Evolutionary conservation across 1,140 invertebrate species (phyloP).

Genomic region (Drosophila auraria): DNA sequence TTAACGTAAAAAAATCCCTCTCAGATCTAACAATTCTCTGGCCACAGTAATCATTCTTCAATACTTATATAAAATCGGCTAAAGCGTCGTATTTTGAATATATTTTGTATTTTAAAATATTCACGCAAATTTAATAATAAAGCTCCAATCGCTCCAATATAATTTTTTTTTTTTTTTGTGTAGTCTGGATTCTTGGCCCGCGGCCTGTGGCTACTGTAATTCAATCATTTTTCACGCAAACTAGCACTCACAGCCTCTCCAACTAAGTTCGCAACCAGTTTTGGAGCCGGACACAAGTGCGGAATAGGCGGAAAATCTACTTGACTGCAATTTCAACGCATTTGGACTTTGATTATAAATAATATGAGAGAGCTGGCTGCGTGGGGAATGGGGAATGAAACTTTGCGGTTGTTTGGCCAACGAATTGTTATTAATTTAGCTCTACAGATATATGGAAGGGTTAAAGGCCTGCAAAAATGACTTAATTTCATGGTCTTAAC

Average conservation of each 20-base stretch:
- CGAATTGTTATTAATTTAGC: slow-evolving; percentile 31
- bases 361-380: slow-evolving; percentile 15
- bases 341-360: slow-evolving; percentile 65
- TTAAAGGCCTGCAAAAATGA: slow-evolving; percentile 22
- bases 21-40: too few relatives aligned
- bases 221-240: slow-evolving; percentile 64
- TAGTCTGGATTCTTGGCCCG: slow-evolving; percentile 16
- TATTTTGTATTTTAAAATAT: too few relatives aligned
- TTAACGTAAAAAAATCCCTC: too few relatives aligned
- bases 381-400: slow-evolving; percentile 16
- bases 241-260: slow-evolving; percentile 25
- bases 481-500: slow-evolving; percentile 24
- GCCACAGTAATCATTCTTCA: too few relatives aligned
- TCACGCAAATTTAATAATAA: too few relatives aligned
- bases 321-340: slow-evolving; percentile 50
- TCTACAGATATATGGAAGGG: not conserved
- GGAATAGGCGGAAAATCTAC: slow-evolving; percentile 19
- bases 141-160: too few relatives aligned
- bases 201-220: slow-evolving; percentile 52
- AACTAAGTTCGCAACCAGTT: slow-evolving; percentile 46
- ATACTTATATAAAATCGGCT: too few relatives aligned
- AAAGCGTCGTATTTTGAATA: too few relatives aligned
- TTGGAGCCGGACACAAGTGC: slow-evolving; percentile 22
- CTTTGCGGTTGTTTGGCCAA: slow-evolving; percentile 21
- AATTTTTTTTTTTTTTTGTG: not conserved